Base-by-base conservation (phyloP, 2,113 vertebrate genomes). In the Andinoacara biseriatus region DNA sequence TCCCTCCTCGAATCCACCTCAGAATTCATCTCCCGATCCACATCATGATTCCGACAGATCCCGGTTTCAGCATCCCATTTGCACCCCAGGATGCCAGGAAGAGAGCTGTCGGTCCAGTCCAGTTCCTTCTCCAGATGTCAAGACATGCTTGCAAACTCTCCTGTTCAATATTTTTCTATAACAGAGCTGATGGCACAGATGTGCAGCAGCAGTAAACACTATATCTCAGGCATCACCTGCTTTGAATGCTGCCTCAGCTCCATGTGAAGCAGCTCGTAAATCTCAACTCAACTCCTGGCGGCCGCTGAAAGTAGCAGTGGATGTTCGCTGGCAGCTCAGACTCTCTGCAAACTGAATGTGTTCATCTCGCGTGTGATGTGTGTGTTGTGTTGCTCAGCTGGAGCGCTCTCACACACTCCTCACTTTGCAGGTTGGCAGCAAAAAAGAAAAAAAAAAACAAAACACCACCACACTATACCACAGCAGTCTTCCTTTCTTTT, bases 221-320 rank as follows among this genome's bases (percentile, higher is more conserved):
- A 52, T 52, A 74, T 74, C 49, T 56, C 43, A 74, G 56, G 69
- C 60, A 63, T 75, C 74, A 81, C 38, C 84, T 82, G 85, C 75
- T 72, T 56, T 10, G 7, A 78, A 49, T 13, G 22, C 26, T 20
- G 49, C 62, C 43, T 63, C 24, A 18, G 61, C 54, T 78, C 75
- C 26, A 58, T 74, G 52, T 29, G 11, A 54, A 83, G 49, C 46
- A 38, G 56, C 26, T n/a, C 14, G 0, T 26, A 58, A 58, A 76
- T 60, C 75, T 78, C 58, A 76, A 80, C 80, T 87, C 63, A 78
- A 74, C 86, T 82, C 22, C 80, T 43, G 60, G 82, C 61, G 60
- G 89, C 76, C 1, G 69, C 78, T 82, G 65, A 78, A 84, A 91
- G 87, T 89, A 59, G 67, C 52, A 33, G 52, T 24, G 65, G 87